Evolutionary conservation across 2,888 invertebrate genomes (phyloP).

Genomic region (Acanthosepion esculentum): DNA sequence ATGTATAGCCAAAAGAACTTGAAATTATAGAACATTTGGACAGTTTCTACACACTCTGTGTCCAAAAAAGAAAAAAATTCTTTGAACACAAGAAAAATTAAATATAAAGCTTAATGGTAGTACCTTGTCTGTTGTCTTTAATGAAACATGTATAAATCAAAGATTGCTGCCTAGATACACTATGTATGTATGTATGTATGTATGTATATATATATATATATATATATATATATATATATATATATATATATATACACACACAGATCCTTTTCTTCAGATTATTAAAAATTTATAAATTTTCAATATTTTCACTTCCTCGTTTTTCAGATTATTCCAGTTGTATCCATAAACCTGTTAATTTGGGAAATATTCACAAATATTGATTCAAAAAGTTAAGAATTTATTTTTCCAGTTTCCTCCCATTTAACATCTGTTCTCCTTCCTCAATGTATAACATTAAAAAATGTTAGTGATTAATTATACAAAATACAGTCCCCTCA

Average conservation of each 20-base stretch:
- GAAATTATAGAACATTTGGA: too few species aligned
- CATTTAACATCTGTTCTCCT: not conserved
- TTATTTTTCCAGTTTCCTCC: not conserved
- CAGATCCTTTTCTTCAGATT: not conserved
- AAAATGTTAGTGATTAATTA: not conserved
- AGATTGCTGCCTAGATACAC: too few species aligned
- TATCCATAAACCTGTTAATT: not conserved
- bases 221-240: not conserved
- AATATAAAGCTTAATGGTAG: too few species aligned
- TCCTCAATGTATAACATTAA: not conserved
- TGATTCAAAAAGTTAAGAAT: not conserved
- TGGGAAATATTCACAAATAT: slow-evolving; percentile 20
- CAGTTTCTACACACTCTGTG: too few species aligned
- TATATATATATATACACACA: not conserved
- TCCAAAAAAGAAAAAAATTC: too few species aligned
- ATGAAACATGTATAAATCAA: too few species aligned
- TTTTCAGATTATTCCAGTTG: too few species aligned
- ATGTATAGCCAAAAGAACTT: too few species aligned
- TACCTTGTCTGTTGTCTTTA: too few species aligned
- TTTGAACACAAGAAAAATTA: too few species aligned
- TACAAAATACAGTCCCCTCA: not conserved
- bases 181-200: not conserved
- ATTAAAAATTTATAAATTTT: not conserved
- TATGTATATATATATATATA: not conserved
- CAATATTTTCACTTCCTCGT: not conserved